Base-by-base conservation (phyloP, 2,888 invertebrate genomes). In the Lepidochrysops patricia region DNA sequence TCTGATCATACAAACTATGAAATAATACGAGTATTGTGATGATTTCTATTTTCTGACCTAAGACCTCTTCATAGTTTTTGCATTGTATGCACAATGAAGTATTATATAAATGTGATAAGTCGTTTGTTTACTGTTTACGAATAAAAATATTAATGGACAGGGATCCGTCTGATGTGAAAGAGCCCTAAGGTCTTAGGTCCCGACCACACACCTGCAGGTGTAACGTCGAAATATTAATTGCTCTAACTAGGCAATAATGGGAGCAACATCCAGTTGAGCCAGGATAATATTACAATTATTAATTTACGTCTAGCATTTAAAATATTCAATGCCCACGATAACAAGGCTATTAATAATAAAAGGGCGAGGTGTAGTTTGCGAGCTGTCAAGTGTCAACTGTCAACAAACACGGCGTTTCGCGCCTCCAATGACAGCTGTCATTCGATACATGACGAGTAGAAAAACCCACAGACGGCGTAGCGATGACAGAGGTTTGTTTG, bases 341-440 rank as follows among this genome's bases (percentile, higher is more conserved):
- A 43, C 19, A 9, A 43, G 43, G 19, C 43, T 19, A 43, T 23
- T 43, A 43, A 23, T 43, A 43, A 54, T 54, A 29, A 52, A 15
- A 52, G 32, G 32, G 29, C 32, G 27, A n/a, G 58, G 25, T 27
- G 56, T 50, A 15, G 29, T 32, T 54, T 29, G 32, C 7, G 54
- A 54, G 29, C 29, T 54, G 29, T 43, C 37, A 43, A 43, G 15
- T 43, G 37, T 43, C 43, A 43, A 23, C 43, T 43, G 43, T 50
- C 57, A 58, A 26, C 56, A 23, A 61, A 61, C 29, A 58, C 58
- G 58, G 71, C 72, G 54, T 54, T 75, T 54, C 72, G 74, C 72
- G 71, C 61, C 63, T 54, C 61, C 63, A 69, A 60, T 73, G 76
- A 77, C 76, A 76, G 61, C 63, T 60, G 73, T 65, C 67, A 67